Conservation (phyloP, 1,140 invertebrate genomes). For the Drosophila repletoides region DNA sequence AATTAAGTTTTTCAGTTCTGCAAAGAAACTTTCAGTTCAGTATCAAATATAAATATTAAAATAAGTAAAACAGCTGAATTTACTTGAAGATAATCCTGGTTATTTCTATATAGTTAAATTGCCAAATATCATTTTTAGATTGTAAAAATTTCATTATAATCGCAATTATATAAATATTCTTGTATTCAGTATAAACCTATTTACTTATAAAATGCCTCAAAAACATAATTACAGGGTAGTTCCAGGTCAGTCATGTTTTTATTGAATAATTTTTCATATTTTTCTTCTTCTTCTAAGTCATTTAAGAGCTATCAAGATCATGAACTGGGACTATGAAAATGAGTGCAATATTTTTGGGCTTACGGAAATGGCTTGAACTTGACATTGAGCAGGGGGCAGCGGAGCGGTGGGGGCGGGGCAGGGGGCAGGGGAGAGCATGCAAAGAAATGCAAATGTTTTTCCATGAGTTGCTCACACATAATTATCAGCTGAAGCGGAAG, state of each 20-base stretch:
- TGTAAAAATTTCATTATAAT: no score
- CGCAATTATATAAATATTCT: no score
- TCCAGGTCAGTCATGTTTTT: background rate
- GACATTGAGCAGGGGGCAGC: conserved; percentile 60
- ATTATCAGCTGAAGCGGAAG: conserved; percentile 27
- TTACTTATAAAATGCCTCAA: no score
- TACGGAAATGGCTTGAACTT: conserved; percentile 66
- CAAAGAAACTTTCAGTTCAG: no score
- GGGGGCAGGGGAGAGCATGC: background rate
- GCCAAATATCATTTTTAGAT: no score
- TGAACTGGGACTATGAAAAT: conserved; percentile 18
- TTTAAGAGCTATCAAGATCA: conserved; percentile 34
- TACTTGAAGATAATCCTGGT: no score
- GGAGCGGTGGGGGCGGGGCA: background rate
- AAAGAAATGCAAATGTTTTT: conserved; percentile 39
- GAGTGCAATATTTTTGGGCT: conserved; percentile 39
- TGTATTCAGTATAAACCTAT: no score
- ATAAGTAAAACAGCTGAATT: no score
- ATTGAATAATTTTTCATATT: background rate
- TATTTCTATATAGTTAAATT: no score
- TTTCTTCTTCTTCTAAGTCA: conserved; percentile 15
- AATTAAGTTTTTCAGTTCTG: no score
- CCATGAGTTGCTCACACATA: conserved; percentile 23
- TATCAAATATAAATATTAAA: no score
- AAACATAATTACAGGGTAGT: conserved; percentile 3